Evolutionary conservation across 2,797 vertebrate species (phyloP).

Genomic region (Semaprochilodus insignis): DNA sequence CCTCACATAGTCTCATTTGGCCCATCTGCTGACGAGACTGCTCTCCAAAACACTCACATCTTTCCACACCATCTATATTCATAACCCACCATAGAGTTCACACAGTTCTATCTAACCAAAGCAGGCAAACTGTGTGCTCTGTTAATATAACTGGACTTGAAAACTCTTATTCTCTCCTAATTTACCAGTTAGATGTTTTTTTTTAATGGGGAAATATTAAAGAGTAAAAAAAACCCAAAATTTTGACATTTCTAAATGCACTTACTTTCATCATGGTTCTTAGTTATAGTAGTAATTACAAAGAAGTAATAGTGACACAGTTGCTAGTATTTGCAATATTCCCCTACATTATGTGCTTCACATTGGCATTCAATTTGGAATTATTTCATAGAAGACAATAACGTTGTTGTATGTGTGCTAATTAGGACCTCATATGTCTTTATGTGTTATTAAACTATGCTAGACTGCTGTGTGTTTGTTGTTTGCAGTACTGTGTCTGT

Average conservation of each 20-base stretch:
- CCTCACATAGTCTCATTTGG: conserved; percentile 47
- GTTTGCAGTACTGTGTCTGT: conserved; percentile 12
- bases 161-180: no score
- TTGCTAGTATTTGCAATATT: not conserved
- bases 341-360: not conserved
- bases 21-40: conserved; percentile 57
- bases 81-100: conserved; percentile 54
- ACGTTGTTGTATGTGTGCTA: no score
- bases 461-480: conserved; percentile 1
- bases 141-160: not conserved
- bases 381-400: no score
- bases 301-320: no score
- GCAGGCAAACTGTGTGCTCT: not conserved
- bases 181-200: not conserved
- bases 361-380: not conserved
- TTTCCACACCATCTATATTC: conserved; percentile 56
- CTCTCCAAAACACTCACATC: conserved; percentile 65
- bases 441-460: not conserved
- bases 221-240: not conserved
- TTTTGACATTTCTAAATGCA: not conserved
- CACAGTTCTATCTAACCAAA: not conserved
- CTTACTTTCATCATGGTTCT: no score
- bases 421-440: not conserved
- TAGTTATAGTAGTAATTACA: no score
- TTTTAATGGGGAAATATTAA: not conserved